Base-by-base conservation (phyloP, 2,888 invertebrate species). In the Apomyelois bistriatella region DNA sequence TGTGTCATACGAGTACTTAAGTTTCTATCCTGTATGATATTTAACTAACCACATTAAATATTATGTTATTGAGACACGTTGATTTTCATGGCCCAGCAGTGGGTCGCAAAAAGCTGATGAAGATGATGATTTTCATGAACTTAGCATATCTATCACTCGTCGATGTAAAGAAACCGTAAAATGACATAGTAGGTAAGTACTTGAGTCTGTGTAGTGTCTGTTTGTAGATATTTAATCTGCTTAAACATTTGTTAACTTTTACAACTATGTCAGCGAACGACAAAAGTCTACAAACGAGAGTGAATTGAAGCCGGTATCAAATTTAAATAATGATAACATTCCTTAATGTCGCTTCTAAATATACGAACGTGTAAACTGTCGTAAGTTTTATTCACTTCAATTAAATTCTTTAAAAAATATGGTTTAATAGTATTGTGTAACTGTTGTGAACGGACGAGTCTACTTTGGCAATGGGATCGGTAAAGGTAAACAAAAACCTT, bases 321-420 rank as follows among this genome's bases (percentile, higher is more conserved):
- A 48, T 69, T 64, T 66, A 58, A 46, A 61, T 57, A 63, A 56
- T 57, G 66, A 66, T 68, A 59, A 52, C 58, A 52, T 53, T 59
- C 36, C 59, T 60, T 60, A 53, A 52, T 38, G 50, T 40, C 36
- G 7, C 15, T 7, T 16, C 46, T 46, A 16, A 13, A 41, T 22
- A 38, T 28, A 16, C 17, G 36, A 47, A 46, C 46, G 46, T 46
- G 9, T 35, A 8, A 1, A 2, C 9, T 13, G 5, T 15, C 46
- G 2, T 2, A 15, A 41, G 16, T 0, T 9, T 17, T 5, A 41
- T 17, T 46, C 13, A 22, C 22, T 42, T 22, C 0, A 15, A 32
- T 46, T 46, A 15, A 1, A 32, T 46, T 46, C 12, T 12, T 16
- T 13, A 28, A 42, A 22, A 7, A 32, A 16, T 28, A 32, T 16